Conservation (phyloP, 2,797 vertebrate species). For the Discoglossus pictus region DNA sequence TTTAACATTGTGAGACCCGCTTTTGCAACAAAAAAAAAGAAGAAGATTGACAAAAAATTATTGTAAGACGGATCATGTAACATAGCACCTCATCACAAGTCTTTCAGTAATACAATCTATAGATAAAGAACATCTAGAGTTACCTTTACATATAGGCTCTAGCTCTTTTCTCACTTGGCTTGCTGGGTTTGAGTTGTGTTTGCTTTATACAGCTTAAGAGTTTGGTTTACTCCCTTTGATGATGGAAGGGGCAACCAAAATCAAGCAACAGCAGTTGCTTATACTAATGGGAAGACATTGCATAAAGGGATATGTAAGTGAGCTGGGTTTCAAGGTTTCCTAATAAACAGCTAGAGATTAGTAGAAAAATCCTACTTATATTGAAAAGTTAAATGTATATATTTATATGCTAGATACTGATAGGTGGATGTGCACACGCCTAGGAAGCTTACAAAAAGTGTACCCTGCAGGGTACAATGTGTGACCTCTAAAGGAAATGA, state of each 20-base stretch:
- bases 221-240: constrained; percentile 34
- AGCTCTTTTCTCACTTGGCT: constrained; percentile 17
- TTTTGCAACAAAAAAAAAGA: constrained; percentile 32
- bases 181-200: constrained; percentile 12
- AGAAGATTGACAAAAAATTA: constrained; percentile 16
- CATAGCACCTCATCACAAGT: constrained; percentile 35
- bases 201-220: constrained; percentile 35
- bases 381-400: too few species aligned
- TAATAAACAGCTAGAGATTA: too few species aligned
- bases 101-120: constrained; percentile 47
- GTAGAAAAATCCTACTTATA: too few species aligned
- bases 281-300: constrained; percentile 1
- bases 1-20: constrained; percentile 18
- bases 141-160: constrained; percentile 38
- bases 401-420: too few species aligned
- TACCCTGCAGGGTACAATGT: too few species aligned
- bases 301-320: too few species aligned
- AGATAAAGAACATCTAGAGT: constrained; percentile 42
- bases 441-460: too few species aligned
- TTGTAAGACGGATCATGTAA: constrained; percentile 35
- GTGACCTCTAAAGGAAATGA: too few species aligned
- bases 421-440: too few species aligned
- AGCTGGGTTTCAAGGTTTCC: too few species aligned
- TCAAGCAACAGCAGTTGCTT: neutral
- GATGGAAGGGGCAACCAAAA: neutral